Evolutionary conservation across 2,113 vertebrate species (phyloP).

Genomic region (Noctilio leporinus): DNA sequence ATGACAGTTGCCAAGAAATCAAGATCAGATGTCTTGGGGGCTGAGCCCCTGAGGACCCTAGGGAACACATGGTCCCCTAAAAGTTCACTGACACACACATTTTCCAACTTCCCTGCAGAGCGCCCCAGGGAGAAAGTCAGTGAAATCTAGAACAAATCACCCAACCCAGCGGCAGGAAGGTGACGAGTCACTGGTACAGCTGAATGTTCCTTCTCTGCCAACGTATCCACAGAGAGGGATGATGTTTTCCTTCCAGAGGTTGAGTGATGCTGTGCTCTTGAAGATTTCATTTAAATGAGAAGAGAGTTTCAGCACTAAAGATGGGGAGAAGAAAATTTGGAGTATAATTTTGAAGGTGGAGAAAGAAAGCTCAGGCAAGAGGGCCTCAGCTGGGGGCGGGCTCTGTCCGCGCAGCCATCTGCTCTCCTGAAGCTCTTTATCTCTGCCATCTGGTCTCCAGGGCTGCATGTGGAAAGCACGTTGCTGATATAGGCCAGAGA

Average conservation of each 20-base stretch:
- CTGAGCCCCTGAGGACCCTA: not conserved
- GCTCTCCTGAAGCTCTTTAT: not conserved
- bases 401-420: not conserved
- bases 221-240: not conserved
- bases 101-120: not conserved
- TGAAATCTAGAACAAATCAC: not conserved
- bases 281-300: not conserved
- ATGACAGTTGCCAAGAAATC: not conserved
- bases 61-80: not conserved
- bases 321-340: not conserved
- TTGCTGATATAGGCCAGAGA: not conserved
- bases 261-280: not conserved
- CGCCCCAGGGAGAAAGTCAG: not conserved
- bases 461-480: not conserved
- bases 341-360: not conserved
- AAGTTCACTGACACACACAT: not conserved
- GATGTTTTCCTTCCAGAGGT: not conserved
- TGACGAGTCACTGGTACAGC: not conserved
- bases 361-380: not conserved
- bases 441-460: not conserved
- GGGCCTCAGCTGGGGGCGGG: accelerated
- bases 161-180: not conserved
- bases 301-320: not conserved
- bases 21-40: not conserved
- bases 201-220: accelerated